Conservation (phyloP, 1,140 invertebrate genomes). For the Drosophila watanabei region DNA sequence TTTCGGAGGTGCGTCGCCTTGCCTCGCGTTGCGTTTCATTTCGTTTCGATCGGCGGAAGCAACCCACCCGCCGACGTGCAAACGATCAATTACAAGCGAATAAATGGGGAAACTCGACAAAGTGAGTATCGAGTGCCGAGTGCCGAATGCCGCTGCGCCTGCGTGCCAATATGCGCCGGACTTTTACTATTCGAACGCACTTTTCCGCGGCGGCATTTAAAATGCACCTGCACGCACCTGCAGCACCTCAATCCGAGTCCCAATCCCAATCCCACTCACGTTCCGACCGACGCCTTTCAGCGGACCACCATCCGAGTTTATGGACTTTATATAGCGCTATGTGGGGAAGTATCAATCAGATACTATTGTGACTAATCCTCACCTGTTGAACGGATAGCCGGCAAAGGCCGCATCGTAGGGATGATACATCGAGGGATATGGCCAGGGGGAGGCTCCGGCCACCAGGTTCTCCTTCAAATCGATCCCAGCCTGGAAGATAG, state of each 20-base stretch:
- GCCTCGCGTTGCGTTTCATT: slow-evolving; percentile 8
- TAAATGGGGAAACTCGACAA: slow-evolving; percentile 58
- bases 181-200: slow-evolving; percentile 66
- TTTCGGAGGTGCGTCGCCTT: slow-evolving; percentile 22
- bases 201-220: slow-evolving; percentile 48
- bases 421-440: slow-evolving; percentile 95
- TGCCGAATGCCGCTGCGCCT: slow-evolving; percentile 42
- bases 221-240: slow-evolving; percentile 61
- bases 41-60: slow-evolving; percentile 58
- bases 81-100: slow-evolving; percentile 79
- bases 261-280: slow-evolving; percentile 55
- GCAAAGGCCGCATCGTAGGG: slow-evolving; percentile 95
- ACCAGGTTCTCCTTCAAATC: slow-evolving; percentile 95
- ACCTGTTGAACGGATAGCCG: slow-evolving; percentile 97
- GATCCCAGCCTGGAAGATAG: slow-evolving; percentile 87
- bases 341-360: slow-evolving; percentile 37
- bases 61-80: slow-evolving; percentile 43
- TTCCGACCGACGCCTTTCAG: slow-evolving; percentile 65
- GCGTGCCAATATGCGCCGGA: slow-evolving; percentile 61
- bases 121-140: slow-evolving; percentile 1
- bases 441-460: slow-evolving; percentile 92
- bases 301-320: slow-evolving; percentile 71
- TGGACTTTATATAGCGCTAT: slow-evolving; percentile 18
- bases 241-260: slow-evolving; percentile 21
- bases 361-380: slow-evolving; percentile 86